These are phyloP conservation scores for Drosophila limbata DNA, from an alignment of 2,888 invertebrate species.

Conservation along the genomic window DNA sequence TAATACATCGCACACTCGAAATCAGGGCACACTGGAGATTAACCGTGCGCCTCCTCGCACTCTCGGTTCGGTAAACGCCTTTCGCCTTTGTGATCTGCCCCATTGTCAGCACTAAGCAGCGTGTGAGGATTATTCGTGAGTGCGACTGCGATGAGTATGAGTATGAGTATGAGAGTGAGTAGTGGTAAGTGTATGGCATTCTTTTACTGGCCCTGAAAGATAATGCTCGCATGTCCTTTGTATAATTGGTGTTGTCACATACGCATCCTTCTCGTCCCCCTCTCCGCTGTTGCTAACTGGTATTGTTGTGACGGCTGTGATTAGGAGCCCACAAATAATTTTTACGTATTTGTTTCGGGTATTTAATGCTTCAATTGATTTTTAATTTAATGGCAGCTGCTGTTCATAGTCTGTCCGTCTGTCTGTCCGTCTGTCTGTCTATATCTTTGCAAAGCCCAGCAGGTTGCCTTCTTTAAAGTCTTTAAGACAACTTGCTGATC, in stretches of 20 bases:
- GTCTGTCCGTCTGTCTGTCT: constrained; percentile 2
- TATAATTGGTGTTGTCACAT: constrained; percentile 81
- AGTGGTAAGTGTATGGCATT: constrained; percentile 44
- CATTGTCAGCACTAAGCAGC: constrained; percentile 74
- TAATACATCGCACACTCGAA: constrained; percentile 42
- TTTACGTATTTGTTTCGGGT: constrained; percentile 61
- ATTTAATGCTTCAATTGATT: constrained; percentile 81
- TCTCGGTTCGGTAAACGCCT: constrained; percentile 43
- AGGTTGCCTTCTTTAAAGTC: constrained; percentile 56
- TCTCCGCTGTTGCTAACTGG: constrained; percentile 2
- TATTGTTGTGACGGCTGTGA: constrained; percentile 64
- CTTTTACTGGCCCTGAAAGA: constrained; percentile 41
- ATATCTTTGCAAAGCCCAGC: constrained; percentile 60
- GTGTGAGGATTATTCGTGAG: constrained; percentile 69
- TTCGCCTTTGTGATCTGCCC: constrained; percentile 46
- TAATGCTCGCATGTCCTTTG: constrained; percentile 67
- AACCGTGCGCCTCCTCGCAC: constrained; percentile 62
- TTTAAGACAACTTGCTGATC: constrained; percentile 43
- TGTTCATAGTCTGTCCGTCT: constrained; percentile 5
- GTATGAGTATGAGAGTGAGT: neutral
- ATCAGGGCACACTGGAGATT: constrained; percentile 71
- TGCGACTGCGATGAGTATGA: neutral
- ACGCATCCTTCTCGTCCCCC: constrained; percentile 32
- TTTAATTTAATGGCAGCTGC: constrained; percentile 71
- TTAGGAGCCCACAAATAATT: constrained; percentile 54